Evolutionary conservation across 2,797 vertebrate species (phyloP).

Genomic region (Callimico goeldii): DNA sequence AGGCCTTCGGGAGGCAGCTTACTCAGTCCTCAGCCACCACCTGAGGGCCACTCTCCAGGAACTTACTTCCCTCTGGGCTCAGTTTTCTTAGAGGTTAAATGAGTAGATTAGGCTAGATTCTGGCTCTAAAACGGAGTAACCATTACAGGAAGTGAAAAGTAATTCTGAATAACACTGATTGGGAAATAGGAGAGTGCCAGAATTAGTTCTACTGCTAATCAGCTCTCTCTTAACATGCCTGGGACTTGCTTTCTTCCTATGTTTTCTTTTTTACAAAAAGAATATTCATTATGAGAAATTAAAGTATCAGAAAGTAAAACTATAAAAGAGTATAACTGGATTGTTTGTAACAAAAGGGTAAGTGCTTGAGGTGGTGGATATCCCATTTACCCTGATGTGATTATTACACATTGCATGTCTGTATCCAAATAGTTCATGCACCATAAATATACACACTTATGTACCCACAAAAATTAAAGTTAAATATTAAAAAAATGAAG

Average conservation of each 20-base stretch:
- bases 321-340: not conserved
- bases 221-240: not conserved
- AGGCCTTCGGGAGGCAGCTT: not conserved
- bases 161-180: not conserved
- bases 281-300: not conserved
- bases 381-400: not conserved
- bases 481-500: not conserved
- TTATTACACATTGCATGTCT: not conserved
- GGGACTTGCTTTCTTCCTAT: not conserved
- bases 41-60: not conserved
- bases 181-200: not conserved
- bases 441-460: not conserved
- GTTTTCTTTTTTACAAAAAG: not conserved
- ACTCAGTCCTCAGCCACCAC: not conserved
- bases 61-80: not conserved
- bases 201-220: not conserved
- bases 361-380: not conserved
- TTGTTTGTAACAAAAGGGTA: not conserved
- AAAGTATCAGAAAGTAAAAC: not conserved
- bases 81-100: not conserved
- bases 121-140: not conserved
- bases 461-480: not conserved
- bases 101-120: not conserved
- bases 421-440: not conserved
- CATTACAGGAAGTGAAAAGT: not conserved